phyloP scores from a whole-genome alignment of 1,140 invertebrate genomes.

The Sycophaga agraensis region DNA sequence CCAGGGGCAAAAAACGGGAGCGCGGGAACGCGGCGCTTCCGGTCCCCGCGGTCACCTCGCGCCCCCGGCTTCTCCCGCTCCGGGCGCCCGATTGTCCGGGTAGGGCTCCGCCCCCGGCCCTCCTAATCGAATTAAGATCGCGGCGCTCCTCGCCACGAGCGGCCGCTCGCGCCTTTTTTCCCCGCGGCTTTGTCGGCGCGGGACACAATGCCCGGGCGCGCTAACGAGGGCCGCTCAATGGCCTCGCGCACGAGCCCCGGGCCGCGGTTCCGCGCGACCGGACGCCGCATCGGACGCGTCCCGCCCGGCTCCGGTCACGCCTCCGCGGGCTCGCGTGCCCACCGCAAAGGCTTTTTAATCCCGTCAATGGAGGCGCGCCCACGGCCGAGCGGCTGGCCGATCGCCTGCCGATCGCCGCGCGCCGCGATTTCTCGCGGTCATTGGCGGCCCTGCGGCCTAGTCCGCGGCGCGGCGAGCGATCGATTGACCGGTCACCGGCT shows the following conservation, averaged over 20 bases:
- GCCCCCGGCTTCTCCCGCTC: neutral
- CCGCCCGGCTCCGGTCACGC: neutral
- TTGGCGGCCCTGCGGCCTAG: neutral
- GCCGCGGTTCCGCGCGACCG: no score
- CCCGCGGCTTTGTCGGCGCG: neutral
- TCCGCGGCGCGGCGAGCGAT: no score
- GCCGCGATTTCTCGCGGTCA: neutral
- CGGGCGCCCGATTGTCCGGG: no score
- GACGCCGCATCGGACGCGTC: neutral
- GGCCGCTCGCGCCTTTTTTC: neutral
- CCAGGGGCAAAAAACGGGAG: neutral
- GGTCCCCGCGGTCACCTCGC: slow-evolving; percentile 29
- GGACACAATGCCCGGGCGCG: neutral
- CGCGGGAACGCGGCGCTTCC: slow-evolving; percentile 20
- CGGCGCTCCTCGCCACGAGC: neutral
- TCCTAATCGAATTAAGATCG: slow-evolving; percentile 29
- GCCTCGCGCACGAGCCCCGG: no score
- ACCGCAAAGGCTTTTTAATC: neutral
- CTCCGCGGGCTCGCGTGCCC: neutral
- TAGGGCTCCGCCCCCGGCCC: neutral
- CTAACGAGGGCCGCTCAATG: no score
- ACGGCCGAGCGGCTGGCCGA: neutral
- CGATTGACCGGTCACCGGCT: no score
- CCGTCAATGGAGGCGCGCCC: neutral
- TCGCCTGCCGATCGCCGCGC: neutral